Evolutionary conservation across 1,140 invertebrate genomes (phyloP).

Genomic region (Heliothis subflexa): DNA sequence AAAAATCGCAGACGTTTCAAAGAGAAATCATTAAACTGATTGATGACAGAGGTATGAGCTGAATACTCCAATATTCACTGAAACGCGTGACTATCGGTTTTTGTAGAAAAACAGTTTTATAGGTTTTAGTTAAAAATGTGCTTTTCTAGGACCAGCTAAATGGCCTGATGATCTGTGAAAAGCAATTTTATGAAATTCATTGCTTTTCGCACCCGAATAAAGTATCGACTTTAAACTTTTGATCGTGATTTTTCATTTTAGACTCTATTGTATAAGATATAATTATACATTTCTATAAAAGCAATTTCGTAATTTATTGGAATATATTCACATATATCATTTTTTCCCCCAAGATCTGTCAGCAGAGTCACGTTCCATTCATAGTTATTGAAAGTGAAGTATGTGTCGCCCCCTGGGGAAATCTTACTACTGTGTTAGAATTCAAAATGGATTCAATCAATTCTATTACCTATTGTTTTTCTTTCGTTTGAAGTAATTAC

Average conservation of each 20-base stretch:
- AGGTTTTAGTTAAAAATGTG: too few relatives aligned
- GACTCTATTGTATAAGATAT: too few relatives aligned
- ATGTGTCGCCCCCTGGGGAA: conserved; percentile 8
- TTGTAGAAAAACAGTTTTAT: neutral
- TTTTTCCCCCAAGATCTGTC: conserved; percentile 8
- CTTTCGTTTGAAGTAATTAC: too few relatives aligned
- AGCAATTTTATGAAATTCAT: too few relatives aligned
- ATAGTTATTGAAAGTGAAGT: conserved; percentile 33
- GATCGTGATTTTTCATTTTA: too few relatives aligned
- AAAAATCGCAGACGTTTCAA: neutral
- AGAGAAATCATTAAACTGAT: conserved; percentile 30
- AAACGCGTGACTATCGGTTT: conserved; percentile 10
- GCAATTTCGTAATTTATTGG: neutral
- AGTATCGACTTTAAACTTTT: too few relatives aligned
- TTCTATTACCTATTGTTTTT: neutral
- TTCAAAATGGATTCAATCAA: conserved; percentile 29
- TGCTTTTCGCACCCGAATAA: too few relatives aligned
- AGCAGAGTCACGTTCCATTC: conserved; percentile 5
- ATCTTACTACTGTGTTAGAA: conserved; percentile 27
- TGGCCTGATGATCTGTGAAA: too few relatives aligned
- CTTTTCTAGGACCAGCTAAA: too few relatives aligned
- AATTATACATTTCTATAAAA: too few relatives aligned
- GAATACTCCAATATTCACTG: neutral
- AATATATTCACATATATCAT: conserved; percentile 3
- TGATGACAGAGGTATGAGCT: conserved; percentile 1